Percentiles rank a stretch among this genome's conserved stretches.
Evolutionary conservation across 2,888 invertebrate genomes (phyloP).

Genomic region (Bellardia bayeri): DNA sequence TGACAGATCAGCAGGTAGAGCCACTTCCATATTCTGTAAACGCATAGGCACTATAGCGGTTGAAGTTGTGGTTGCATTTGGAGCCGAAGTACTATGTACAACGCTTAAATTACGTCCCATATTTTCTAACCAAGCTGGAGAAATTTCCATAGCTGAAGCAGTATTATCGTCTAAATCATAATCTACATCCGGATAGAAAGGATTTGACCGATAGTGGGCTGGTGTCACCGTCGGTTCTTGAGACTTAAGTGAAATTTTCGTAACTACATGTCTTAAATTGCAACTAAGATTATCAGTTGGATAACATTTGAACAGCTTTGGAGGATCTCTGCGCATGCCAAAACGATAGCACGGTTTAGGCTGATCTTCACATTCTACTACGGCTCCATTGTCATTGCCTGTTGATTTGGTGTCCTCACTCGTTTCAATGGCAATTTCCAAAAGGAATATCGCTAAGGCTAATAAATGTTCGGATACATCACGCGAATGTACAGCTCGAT

Average conservation of each 20-base stretch:
- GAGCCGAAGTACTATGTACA: slow-evolving; percentile 67
- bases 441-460: slow-evolving; percentile 92
- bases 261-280: slow-evolving; percentile 90
- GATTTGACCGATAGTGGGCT: slow-evolving; percentile 85
- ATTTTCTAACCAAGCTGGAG: slow-evolving; percentile 81
- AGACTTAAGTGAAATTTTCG: slow-evolving; percentile 86
- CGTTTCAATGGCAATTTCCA: slow-evolving; percentile 90
- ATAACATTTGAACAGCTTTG: slow-evolving; percentile 87
- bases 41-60: slow-evolving; percentile 79
- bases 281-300: slow-evolving; percentile 90
- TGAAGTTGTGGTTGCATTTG: slow-evolving; percentile 76
- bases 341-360: slow-evolving; percentile 78
- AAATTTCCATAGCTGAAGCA: slow-evolving; percentile 75
- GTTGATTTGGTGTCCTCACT: slow-evolving; percentile 77
- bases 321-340: slow-evolving; percentile 80
- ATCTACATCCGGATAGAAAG: slow-evolving; percentile 90
- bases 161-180: slow-evolving; percentile 87
- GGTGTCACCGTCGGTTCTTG: slow-evolving; percentile 86
- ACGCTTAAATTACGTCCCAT: slow-evolving; percentile 78
- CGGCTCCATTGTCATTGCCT: slow-evolving; percentile 77
- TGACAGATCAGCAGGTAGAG: slow-evolving; percentile 84
- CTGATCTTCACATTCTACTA: slow-evolving; percentile 80
- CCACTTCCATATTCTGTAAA: slow-evolving; percentile 83
- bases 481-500: slow-evolving; percentile 91
- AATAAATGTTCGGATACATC: slow-evolving; percentile 94